These are phyloP conservation scores for Acrossocheilus wenchowensis DNA, from an alignment of 2,797 vertebrate genomes.

Conservation along the genomic window DNA sequence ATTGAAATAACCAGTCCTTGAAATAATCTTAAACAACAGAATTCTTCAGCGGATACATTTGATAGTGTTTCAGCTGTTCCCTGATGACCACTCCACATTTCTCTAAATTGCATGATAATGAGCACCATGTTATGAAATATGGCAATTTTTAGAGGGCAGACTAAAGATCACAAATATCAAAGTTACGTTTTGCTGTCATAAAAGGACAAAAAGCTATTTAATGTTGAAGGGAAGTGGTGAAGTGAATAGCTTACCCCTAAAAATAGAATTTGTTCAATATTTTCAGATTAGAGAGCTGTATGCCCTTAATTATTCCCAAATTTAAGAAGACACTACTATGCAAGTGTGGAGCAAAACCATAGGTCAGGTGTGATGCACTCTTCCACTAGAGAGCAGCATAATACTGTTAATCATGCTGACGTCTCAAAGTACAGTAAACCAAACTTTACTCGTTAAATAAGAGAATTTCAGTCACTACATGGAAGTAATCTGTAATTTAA, in stretches of 20 bases:
- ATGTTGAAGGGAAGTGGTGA: not conserved
- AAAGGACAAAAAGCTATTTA: too few species aligned
- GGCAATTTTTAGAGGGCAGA: too few species aligned
- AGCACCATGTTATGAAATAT: too few species aligned
- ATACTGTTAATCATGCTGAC: not conserved
- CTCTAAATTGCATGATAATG: too few species aligned
- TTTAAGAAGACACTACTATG: too few species aligned
- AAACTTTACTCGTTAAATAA: not conserved
- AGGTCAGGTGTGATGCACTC: not conserved
- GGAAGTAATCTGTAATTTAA: not conserved
- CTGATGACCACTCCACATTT: not conserved
- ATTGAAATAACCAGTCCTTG: not conserved
- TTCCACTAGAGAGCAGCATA: conserved; percentile 17
- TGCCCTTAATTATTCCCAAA: not conserved
- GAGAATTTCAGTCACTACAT: not conserved
- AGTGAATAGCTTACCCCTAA: not conserved
- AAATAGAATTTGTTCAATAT: not conserved
- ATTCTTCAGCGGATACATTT: not conserved
- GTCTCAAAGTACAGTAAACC: not conserved
- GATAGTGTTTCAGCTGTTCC: not conserved
- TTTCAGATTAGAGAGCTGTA: not conserved
- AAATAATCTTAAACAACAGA: not conserved
- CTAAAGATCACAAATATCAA: too few species aligned
- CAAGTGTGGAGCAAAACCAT: not conserved
- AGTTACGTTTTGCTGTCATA: too few species aligned